phyloP scores from a whole-genome alignment of 1,140 invertebrate genomes.

The Patella vulgata region DNA sequence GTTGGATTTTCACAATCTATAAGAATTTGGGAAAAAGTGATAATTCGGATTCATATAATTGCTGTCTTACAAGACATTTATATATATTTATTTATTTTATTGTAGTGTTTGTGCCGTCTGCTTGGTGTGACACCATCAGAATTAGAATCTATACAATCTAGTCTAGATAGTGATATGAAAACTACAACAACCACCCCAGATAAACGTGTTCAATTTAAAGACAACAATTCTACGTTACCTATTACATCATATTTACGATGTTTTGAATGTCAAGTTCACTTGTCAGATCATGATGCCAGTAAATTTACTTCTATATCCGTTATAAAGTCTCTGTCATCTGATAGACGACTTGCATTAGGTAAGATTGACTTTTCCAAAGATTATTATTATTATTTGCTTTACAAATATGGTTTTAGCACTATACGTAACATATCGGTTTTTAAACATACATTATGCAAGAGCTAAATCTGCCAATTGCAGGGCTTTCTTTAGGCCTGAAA shows the following conservation, averaged over 20 bases:
- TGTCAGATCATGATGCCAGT: constrained; percentile 30
- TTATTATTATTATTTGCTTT: too few relatives aligned
- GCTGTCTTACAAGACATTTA: too few relatives aligned
- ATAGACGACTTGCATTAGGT: constrained; percentile 48
- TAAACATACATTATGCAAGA: too few relatives aligned
- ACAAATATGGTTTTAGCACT: too few relatives aligned
- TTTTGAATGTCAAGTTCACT: constrained; percentile 50
- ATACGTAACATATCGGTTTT: too few relatives aligned
- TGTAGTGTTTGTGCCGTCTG: constrained; percentile 2
- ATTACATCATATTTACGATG: constrained; percentile 51
- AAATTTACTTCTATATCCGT: constrained; percentile 31
- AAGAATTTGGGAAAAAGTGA: too few relatives aligned
- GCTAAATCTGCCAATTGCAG: too few relatives aligned
- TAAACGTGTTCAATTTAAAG: constrained; percentile 40
- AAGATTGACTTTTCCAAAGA: constrained; percentile 17
- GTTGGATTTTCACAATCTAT: too few relatives aligned
- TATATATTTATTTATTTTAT: too few relatives aligned
- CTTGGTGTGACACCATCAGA: constrained; percentile 43
- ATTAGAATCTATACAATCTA: constrained; percentile 40
- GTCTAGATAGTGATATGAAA: constrained; percentile 12
- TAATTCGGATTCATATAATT: too few relatives aligned
- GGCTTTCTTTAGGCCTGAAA: too few relatives aligned
- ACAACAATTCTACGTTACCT: constrained; percentile 28
- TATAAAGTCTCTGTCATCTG: constrained; percentile 47
- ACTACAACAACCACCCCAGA: neutral